phyloP scores from a whole-genome alignment of 2,113 vertebrate genomes.

The Centropus bengalensis region DNA sequence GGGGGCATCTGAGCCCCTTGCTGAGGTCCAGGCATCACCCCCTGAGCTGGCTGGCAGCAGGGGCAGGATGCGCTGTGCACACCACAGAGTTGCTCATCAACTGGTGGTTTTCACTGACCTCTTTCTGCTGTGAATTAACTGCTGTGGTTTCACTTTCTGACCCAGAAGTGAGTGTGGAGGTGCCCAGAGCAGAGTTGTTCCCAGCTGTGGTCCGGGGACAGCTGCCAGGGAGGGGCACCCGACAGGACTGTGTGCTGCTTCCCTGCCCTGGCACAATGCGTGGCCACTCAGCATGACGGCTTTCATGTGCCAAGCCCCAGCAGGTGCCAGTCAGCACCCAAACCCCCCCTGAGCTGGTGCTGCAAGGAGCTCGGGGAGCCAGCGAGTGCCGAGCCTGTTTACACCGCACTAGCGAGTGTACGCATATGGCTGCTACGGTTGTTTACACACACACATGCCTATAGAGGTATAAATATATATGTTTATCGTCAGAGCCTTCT shows the following conservation, averaged over 20 bases:
- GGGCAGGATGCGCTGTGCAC: background rate
- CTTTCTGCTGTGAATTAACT: background rate
- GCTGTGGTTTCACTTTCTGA: conserved; percentile 39
- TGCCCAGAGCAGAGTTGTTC: background rate
- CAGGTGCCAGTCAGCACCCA: background rate
- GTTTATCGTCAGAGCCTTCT: background rate
- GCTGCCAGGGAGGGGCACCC: background rate
- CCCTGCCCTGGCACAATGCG: background rate
- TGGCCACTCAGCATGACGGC: background rate
- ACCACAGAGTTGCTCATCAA: rapidly evolving
- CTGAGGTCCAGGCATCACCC: background rate
- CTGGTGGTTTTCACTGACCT: background rate
- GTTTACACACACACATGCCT: conserved; percentile 32
- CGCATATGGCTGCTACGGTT: conserved; percentile 42
- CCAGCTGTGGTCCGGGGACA: background rate
- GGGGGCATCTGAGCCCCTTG: rapidly evolving
- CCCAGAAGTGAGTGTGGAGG: rapidly evolving
- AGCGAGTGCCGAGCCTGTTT: background rate
- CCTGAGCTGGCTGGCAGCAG: rapidly evolving
- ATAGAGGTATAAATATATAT: conserved; percentile 21
- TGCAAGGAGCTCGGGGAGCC: background rate
- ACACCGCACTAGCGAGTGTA: background rate
- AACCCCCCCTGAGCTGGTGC: rapidly evolving
- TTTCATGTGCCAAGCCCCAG: background rate
- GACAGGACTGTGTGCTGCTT: rapidly evolving